These are phyloP conservation scores for Pristionchus maxplancki DNA, from an alignment of 2,888 invertebrate genomes.

Conservation along the genomic window DNA sequence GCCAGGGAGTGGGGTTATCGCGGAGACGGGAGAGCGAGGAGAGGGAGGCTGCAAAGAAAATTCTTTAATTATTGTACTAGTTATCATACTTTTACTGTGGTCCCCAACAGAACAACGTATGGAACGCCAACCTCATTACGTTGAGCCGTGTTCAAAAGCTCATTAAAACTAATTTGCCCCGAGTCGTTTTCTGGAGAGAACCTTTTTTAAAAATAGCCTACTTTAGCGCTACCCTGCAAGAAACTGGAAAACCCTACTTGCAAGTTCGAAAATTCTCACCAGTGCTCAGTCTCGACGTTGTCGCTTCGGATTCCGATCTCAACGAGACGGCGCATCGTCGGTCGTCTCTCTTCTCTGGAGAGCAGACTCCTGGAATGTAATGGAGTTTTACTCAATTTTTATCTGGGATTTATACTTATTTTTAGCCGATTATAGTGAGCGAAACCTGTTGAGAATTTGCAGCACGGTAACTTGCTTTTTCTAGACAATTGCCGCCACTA, in stretches of 20 bases:
- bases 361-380: neutral
- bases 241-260: too few species aligned
- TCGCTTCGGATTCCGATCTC: neutral
- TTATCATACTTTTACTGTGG: too few species aligned
- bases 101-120: neutral
- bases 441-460: too few species aligned
- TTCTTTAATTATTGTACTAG: too few species aligned
- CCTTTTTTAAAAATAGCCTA: too few species aligned
- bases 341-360: neutral
- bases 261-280: neutral
- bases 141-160: neutral
- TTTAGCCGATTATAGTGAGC: neutral
- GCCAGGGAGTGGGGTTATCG: conserved; percentile 87
- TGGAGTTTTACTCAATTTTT: neutral
- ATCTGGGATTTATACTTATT: neutral
- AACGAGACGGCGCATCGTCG: neutral
- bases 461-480: neutral
- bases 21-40: conserved; percentile 80
- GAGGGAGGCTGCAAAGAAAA: neutral
- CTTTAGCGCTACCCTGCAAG: too few species aligned
- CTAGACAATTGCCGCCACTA: too few species aligned
- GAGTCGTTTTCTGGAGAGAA: too few species aligned
- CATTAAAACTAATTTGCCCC: neutral
- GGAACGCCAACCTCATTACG: neutral
- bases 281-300: conserved; percentile 15